phyloP scores from a whole-genome alignment of 1,140 invertebrate species.

The Dreissena rostriformis region DNA sequence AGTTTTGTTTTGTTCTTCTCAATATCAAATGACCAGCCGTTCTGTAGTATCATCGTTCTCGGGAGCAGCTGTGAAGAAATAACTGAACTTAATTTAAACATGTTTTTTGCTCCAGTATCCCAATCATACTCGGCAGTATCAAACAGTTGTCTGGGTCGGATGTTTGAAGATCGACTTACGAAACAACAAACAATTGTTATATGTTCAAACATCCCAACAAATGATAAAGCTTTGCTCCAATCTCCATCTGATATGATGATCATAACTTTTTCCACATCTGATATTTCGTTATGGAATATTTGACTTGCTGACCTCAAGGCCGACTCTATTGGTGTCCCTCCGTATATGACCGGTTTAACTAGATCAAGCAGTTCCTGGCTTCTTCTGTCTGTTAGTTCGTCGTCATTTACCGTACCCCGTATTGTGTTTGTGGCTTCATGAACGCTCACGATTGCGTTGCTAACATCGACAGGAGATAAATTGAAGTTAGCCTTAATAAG shows the following conservation, averaged over 20 bases:
- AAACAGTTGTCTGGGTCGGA: constrained; percentile 1
- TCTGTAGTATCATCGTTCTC: not conserved
- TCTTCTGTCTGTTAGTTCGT: not conserved
- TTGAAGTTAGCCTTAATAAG: not conserved
- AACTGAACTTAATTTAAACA: constrained; percentile 28
- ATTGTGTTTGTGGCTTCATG: not conserved
- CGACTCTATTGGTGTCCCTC: not conserved
- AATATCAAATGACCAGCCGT: constrained; percentile 16
- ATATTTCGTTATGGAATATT: no score
- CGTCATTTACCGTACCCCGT: not conserved
- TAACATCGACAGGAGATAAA: not conserved
- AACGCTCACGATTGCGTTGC: not conserved
- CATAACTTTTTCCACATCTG: not conserved
- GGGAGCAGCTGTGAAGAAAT: not conserved
- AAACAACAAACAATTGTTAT: constrained; percentile 42
- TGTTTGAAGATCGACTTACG: not conserved
- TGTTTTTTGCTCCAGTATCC: constrained; percentile 20
- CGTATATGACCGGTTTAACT: constrained; percentile 41
- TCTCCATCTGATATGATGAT: constrained; percentile 26
- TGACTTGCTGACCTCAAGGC: not conserved
- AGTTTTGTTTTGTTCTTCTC: constrained; percentile 27
- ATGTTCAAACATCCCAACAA: no score
- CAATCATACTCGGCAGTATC: not conserved
- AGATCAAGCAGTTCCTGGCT: not conserved
- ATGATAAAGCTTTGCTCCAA: no score